Percentiles rank a stretch among this genome's conserved stretches.
Evolutionary conservation across 2,888 invertebrate genomes (phyloP).

Genomic region (Microdon myrmicae): DNA sequence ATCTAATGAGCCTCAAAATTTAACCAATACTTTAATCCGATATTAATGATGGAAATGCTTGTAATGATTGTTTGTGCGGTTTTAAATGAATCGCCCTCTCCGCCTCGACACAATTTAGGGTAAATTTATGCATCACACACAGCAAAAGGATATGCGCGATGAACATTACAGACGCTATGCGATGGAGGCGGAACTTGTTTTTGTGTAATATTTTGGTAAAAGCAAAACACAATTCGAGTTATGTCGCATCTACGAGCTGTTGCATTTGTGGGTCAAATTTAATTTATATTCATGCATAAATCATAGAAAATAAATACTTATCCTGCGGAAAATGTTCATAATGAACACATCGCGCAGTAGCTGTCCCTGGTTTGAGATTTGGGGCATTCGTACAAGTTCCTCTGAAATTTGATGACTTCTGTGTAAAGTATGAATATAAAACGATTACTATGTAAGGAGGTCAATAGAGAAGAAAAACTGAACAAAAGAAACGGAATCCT

Average conservation of each 20-base stretch:
- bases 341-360: constrained; percentile 21
- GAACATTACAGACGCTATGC: not conserved
- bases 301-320: constrained; percentile 48
- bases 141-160: constrained; percentile 5
- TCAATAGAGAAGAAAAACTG: constrained; percentile 15
- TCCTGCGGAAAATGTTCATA: constrained; percentile 30
- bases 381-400: constrained; percentile 19
- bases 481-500: not conserved
- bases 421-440: constrained; percentile 20
- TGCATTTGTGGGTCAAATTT: constrained; percentile 51
- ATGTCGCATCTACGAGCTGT: constrained; percentile 22
- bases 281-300: constrained; percentile 50
- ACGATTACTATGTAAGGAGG: constrained; percentile 38
- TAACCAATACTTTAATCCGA: no score
- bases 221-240: no score
- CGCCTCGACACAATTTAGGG: constrained; percentile 9
- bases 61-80: no score
- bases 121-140: constrained; percentile 14
- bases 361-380: not conserved
- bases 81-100: constrained; percentile 14
- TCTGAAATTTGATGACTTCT: constrained; percentile 43
- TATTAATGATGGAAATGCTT: no score
- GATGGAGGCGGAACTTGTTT: no score
- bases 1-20: no score
- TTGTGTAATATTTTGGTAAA: no score